Percentiles rank a stretch among this genome's conserved stretches.
Conservation (phyloP, 2,888 invertebrate species). For the Poecilus cupreus region DNA sequence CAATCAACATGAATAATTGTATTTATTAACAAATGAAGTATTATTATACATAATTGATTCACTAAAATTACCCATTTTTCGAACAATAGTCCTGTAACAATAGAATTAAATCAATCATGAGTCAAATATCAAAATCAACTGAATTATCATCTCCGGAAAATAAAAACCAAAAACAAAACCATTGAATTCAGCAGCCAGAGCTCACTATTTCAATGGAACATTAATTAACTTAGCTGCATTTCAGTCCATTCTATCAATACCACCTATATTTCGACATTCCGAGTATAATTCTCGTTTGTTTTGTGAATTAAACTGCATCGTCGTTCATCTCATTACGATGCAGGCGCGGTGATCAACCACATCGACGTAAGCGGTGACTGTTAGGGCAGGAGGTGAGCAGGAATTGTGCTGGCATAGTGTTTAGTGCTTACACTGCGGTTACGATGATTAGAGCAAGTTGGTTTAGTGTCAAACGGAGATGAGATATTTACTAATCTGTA, state of each 20-base stretch:
- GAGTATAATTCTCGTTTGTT: conserved; percentile 24
- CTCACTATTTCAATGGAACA: conserved; percentile 21
- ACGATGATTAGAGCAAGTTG: neutral
- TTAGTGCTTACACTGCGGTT: conserved; percentile 5
- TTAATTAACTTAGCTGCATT: conserved; percentile 26
- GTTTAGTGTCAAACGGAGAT: neutral
- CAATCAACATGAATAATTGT: too few species aligned
- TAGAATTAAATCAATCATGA: conserved; percentile 23
- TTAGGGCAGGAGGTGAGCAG: conserved; percentile 1
- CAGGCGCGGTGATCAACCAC: conserved; percentile 25
- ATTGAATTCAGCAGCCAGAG: neutral
- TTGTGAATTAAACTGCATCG: conserved; percentile 37
- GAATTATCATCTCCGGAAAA: conserved; percentile 13
- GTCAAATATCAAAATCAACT: conserved; percentile 14
- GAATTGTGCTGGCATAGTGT: neutral
- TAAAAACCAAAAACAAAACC: neutral
- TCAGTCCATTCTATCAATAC: conserved; percentile 19
- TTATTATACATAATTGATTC: neutral
- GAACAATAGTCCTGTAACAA: neutral
- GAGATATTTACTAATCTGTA: neutral
- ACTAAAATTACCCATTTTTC: conserved; percentile 9
- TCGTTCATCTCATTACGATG: conserved; percentile 42
- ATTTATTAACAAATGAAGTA: too few species aligned
- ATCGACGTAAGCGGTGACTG: conserved; percentile 8
- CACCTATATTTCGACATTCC: conserved; percentile 18